phyloP scores from a whole-genome alignment of 2,888 invertebrate genomes.

The Erpobdella octoculata region DNA sequence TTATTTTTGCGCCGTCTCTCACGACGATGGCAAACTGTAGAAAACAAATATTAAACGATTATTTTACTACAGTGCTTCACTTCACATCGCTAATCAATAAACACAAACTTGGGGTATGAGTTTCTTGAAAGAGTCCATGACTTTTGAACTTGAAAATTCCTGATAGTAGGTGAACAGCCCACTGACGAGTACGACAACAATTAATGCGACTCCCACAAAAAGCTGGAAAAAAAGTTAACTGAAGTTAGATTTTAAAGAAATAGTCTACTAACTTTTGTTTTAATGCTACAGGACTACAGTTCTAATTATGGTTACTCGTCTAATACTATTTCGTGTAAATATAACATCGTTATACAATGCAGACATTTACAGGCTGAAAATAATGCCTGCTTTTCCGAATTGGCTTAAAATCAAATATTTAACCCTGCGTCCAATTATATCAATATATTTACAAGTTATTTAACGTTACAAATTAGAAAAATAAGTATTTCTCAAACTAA shows the following conservation, averaged over 20 bases:
- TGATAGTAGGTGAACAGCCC: conserved; percentile 27
- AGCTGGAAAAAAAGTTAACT: too few relatives aligned
- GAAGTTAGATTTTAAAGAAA: too few relatives aligned
- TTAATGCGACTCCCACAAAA: conserved; percentile 24
- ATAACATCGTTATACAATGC: too few relatives aligned
- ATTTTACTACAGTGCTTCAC: too few relatives aligned
- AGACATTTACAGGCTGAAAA: not conserved
- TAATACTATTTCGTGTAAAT: not conserved
- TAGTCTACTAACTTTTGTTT: too few relatives aligned
- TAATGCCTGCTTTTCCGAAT: not conserved
- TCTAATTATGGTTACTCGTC: not conserved
- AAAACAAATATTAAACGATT: too few relatives aligned
- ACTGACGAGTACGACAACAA: conserved; percentile 22
- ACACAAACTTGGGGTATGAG: conserved; percentile 25
- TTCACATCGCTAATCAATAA: too few relatives aligned
- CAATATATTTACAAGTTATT: too few relatives aligned
- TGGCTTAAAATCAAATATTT: not conserved
- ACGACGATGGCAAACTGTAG: conserved; percentile 23
- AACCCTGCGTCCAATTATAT: too few relatives aligned
- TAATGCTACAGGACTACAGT: too few relatives aligned
- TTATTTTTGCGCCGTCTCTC: conserved; percentile 7
- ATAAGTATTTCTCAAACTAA: too few relatives aligned
- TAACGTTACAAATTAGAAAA: too few relatives aligned
- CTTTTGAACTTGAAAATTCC: conserved; percentile 24
- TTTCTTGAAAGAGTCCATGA: conserved; percentile 29